Evolutionary conservation across 2,888 invertebrate genomes (phyloP), one percentile per base, ranked within the genome.

Genomic region (Lochmaea capreae): DNA sequence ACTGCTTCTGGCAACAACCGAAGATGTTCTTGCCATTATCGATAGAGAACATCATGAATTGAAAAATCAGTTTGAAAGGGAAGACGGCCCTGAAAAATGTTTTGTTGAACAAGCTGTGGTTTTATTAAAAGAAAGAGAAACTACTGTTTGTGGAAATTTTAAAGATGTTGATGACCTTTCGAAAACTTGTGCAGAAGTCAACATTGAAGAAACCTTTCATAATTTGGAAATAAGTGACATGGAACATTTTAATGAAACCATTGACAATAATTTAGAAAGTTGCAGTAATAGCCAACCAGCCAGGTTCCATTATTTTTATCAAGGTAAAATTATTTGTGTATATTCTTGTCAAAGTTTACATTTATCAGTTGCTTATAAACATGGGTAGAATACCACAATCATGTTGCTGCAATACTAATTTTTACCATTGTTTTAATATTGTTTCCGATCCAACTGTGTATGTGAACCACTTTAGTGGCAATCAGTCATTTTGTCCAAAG

Each of bases 51-150:
- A 91, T 70, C 84, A 82, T 4, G 94, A 95, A 84, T 88, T 97
- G 67, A 83, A 90, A 78, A 84, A 85, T 4, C 92, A 92, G 83
- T 88, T 93, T 68, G 81, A 82, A 5, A 92, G 92, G 67, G 93
- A 93, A 84, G 91, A 92, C 78, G 92, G 92, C 81, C 94, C 96
- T 1, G 97, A 98, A 88, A 91, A 92, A 82, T 92, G 94, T 81
- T 98, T 95, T 84, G 92, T 97, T 78, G 93, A 97, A 84, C 92
- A 95, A 87, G 97, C 97, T 14, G 86, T 97, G 66, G 86, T 90
- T 66, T 90, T 94, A 84, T 88, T 96, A 10, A 88, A 89, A 71
- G 83, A 87, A 67, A 89, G 94, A 84, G 87, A 90, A 87, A 76
- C 83, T 82, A 61, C 82, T 83, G 63, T 87, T 65, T 79, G 81